Evolutionary conservation across 1,140 invertebrate genomes (phyloP), one percentile per base, ranked within the genome.

Genomic region (Archivesica marissinica): DNA sequence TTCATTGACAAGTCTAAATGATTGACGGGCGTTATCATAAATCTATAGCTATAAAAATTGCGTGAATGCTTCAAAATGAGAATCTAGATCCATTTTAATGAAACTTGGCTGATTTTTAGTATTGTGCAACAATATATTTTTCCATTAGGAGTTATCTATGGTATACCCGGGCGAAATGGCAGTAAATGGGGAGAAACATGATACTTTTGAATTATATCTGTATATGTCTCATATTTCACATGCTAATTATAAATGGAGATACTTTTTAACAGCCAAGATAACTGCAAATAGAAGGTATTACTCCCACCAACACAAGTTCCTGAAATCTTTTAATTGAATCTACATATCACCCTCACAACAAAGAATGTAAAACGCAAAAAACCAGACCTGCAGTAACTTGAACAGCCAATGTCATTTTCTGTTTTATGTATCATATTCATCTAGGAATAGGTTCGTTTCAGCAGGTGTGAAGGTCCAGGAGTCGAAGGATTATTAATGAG

Each of bases 241-340:
- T 35, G 35, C 25, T 47, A 50, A 72, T 72, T 50, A 72, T 44
- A 33, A 72, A 52, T 50, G 30, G 41, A 25, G 3, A 47, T 44
- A 72, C 41, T 28, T 33, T 64, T 25, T 1, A 64, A 35, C 7
- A 64, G n/a, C 59, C 3, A 17, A 35, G 13, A 13, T 64, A 64
- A 33, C 33, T 64, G 59, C 33, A 33, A 64, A 35, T 35, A 35
- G 38, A 64, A 64, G 59, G 30, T 64, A 11, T 64, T 64, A 64
- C 20, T 35, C 59, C 7, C 13, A 13, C 59, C 15, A 72, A 72
- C 41, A 17, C 44, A 50, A 47, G 30, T 64, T 33, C n/a, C 7
- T 52, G 15, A 28, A 72, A 72, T 72, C 68, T 72, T 72, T 72
- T 72, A 72, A 72, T 72, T 72, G 41, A 44, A 72, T 72, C 68